Evolutionary conservation across 2,113 vertebrate species (phyloP), one percentile per base, ranked within the genome.

Genomic region (Hylia prasina): DNA sequence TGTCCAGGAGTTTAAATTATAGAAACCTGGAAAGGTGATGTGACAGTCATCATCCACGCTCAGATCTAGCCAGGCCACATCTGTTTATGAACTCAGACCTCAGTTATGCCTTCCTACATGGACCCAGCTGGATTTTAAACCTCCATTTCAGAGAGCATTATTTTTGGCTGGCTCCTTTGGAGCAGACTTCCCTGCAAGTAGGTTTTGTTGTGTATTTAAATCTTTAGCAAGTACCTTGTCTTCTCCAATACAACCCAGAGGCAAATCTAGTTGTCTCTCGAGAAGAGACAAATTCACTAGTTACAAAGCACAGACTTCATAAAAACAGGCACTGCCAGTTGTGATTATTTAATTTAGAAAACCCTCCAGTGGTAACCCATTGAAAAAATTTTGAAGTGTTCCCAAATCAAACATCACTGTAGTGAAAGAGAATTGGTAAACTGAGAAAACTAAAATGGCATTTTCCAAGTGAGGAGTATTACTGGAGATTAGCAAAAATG

Each of bases 41-140:
- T 60, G 58, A 58, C 20, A 50, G 39, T 25, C 23, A 30, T 15
- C 39, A 69, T 45, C 13, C 24, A 6, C n/a, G 56, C 42, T 71
- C 1, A 1, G 33, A 72, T 33, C 57, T 37, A 40, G 24, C 11
- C 28, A 51, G 69, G 56, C 33, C 22, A 76, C 48, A 68, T 20
- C 40, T 60, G 40, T 65, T 60, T 63, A 68, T 15, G 60, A 87
- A 31, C 51, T 72, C 39, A 19, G 37, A 40, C 60, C 25, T 71
- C 0, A 0, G 35, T 60, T 68, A 58, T 2, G 5, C 19, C 21
- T 3, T 11, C 27, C 21, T 40, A 50, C 3, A 4, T 0, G 0
- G 19, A 83, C 10, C 24, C 3, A 2, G 23, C 21, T 69, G 45
- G 48, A 69, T 66, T 60, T 70, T 33, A 88, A 82, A 51, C 30